A percentile compares a stretch with the other conserved stretches of the same genome.
Conservation (phyloP, 53 echinoderm and acorn worm genomes). For the Arbacia lixula region DNA sequence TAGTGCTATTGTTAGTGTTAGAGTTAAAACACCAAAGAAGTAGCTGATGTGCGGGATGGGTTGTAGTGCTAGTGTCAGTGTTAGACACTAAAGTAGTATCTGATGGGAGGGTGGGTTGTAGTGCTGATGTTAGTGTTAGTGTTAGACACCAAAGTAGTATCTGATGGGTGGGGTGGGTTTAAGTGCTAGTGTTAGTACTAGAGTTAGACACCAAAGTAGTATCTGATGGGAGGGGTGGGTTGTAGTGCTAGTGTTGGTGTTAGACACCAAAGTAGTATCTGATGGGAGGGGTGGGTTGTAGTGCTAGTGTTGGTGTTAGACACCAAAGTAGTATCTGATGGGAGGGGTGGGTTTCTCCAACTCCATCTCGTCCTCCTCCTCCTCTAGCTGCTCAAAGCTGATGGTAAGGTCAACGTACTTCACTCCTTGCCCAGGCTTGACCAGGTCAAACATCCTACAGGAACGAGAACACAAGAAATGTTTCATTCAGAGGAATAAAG, state of each 20-base stretch:
- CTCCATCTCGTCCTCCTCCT: conserved; percentile 69
- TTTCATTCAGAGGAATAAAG: not conserved
- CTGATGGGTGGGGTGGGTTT: conserved; percentile 79
- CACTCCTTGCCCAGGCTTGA: conserved; percentile 71
- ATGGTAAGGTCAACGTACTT: conserved; percentile 88
- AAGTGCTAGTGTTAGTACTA: too few relatives aligned
- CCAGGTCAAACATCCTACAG: conserved; percentile 81
- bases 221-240: conserved; percentile 80
- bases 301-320: too few relatives aligned
- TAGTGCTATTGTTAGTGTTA: too few relatives aligned
- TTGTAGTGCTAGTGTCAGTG: too few relatives aligned
- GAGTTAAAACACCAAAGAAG: conserved; percentile 64
- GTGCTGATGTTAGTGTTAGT: not conserved
- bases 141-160: conserved; percentile 73
- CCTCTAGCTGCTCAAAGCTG: conserved; percentile 76
- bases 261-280: conserved; percentile 78
- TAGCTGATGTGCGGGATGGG: conserved; percentile 84
- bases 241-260: too few relatives aligned
- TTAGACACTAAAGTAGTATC: conserved; percentile 78
- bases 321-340: conserved; percentile 86
- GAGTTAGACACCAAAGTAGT: conserved; percentile 68
- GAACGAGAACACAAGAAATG: too few relatives aligned
- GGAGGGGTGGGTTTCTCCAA: conserved; percentile 83
- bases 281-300: conserved; percentile 77
- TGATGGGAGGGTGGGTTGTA: conserved; percentile 78